A percentile compares a stretch with the other conserved stretches of the same genome.
phyloP scores from a whole-genome alignment of 2,113 vertebrate species.

The Eublepharis macularius region DNA sequence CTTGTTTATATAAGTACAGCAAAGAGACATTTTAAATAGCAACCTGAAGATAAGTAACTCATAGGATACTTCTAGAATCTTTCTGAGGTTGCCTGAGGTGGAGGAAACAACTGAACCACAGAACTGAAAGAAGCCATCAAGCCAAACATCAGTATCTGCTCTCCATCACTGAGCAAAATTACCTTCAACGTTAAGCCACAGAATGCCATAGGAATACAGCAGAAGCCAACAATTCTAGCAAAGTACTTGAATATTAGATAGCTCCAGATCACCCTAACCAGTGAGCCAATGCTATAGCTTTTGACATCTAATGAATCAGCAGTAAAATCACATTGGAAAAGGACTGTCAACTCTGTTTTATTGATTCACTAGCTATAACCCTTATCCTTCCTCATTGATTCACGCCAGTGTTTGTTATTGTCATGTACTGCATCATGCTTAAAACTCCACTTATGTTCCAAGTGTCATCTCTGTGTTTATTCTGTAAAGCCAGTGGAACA shows the following conservation, averaged over 20 bases:
- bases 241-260: neutral
- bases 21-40: neutral
- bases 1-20: neutral
- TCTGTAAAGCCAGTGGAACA: neutral
- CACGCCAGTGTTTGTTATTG: fast-evolving
- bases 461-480: fast-evolving
- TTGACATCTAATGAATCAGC: neutral
- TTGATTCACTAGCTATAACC: neutral
- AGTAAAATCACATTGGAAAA: neutral
- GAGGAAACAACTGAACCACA: neutral
- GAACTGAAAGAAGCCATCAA: neutral
- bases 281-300: neutral
- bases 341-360: neutral
- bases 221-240: neutral
- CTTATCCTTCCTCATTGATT: neutral
- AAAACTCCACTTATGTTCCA: neutral
- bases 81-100: neutral
- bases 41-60: neutral
- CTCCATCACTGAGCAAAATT: neutral
- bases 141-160: neutral
- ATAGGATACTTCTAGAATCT: neutral
- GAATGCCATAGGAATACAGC: neutral
- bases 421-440: neutral
- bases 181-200: neutral
- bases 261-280: neutral